Base-by-base conservation (phyloP, 2,113 vertebrate genomes). In the Anthoscopus minutus region DNA sequence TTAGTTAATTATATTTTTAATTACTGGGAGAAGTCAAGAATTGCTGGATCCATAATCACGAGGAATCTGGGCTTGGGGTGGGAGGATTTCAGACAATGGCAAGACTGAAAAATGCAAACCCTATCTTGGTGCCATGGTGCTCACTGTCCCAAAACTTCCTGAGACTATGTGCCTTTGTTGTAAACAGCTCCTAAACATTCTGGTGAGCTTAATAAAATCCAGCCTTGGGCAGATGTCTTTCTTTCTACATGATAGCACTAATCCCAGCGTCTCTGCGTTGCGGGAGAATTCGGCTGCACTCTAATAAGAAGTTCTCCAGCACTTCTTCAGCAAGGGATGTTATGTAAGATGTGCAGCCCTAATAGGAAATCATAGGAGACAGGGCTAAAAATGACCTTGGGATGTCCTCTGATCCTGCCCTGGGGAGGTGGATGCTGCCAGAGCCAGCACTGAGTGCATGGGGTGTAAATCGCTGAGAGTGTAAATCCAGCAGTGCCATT, bases 301-400 rank as follows among this genome's bases (percentile, higher is more conserved):
- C 61, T 22, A 72, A 38, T 60, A 74, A 85, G 62, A 33, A 65
- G 27, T 48, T 92, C 61, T 87, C 71, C 58, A 70, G 87, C 66
- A 23, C 35, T 95, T 42, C 69, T 7, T 80, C 45, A 56, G 33
- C 28, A 53, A 65, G 81, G 37, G 85, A 17, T 1, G 7, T 97
- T 94, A 94, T 11, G n/a, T 80, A 94, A 96, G 79, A 73, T 72
- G 81, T 89, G 66, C 87, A 80, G 17, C 62, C 25, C 2, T 57
- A 47, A 54, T 4, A 69, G 87, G 42, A 89, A 86, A 96, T 83
- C 47, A 7, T 11, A 81, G 67, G 62, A 93, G 92, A 83, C 86
- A 83, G 79, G 92, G 80, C 94, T 88, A 66, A 80, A 88, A 83
- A 51, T 51, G 88, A 73, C 92, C 88, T 96, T 94, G 4, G 2